Base-by-base conservation (phyloP, 2,888 invertebrate genomes). In the Eudasyphora cyanicolor region DNA sequence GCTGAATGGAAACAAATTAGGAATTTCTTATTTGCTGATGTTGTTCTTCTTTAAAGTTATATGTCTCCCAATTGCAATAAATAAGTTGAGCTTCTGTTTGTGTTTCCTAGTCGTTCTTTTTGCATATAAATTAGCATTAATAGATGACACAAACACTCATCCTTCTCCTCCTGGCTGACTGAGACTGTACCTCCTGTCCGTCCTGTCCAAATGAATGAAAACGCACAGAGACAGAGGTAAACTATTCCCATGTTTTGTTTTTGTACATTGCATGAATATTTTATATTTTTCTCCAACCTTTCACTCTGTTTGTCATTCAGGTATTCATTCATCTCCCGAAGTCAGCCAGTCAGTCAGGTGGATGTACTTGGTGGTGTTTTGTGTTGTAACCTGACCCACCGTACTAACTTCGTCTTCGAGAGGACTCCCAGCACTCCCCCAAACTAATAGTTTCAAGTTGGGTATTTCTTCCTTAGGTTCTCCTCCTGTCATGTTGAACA, bases 111-210 rank as follows among this genome's bases (percentile, higher is more conserved):
- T 45, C n/a, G n/a, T n/a, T 45, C n/a, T 64, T 64, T 35, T 64
- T 64, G 64, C 64, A 64, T 64, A 64, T 64, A 35, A 64, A 64
- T 64, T 64, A 64, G 19, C 64, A 64, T 64, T 64, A 64, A 64
- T 64, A 64, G 64, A 64, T 64, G 35, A 38, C 64, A 64, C 2
- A 62, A 8, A 19, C 64, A 64, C 32, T 8, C 6, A 38, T 64
- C 64, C 10, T 64, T 21, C 21, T 32, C 32, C 5, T 32, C 32
- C 4, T n/a, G n/a, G n/a, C n/a, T n/a, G n/a, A n/a, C n/a, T n/a
- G n/a, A n/a, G n/a, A n/a, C n/a, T n/a, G n/a, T n/a, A n/a, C n/a
- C n/a, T n/a, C n/a, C n/a, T n/a, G n/a, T n/a, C n/a, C n/a, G 49
- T 49, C 49, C 49, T 49, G 49, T 49, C 49, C 21, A 54, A 54